A percentile compares a stretch with the other conserved stretches of the same genome.
Evolutionary conservation across 2,113 vertebrate species (phyloP).

Genomic region (Salvator merianae): DNA sequence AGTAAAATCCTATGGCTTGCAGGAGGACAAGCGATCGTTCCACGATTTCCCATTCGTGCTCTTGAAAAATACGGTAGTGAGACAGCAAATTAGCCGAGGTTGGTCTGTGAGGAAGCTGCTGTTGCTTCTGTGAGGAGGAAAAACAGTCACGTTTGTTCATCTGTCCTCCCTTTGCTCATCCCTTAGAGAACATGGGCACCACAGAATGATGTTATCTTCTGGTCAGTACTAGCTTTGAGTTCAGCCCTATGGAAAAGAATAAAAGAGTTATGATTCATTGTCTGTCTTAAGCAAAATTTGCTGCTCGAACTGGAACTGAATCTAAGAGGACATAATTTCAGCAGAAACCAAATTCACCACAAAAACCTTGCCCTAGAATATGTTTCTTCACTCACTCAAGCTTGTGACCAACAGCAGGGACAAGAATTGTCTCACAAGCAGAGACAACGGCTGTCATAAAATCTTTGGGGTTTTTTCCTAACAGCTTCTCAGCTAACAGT

Average conservation of each 20-base stretch:
- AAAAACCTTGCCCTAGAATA: slow-evolving; percentile 55
- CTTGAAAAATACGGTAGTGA: slow-evolving; percentile 68
- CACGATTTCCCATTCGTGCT: slow-evolving; percentile 67
- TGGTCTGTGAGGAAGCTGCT: slow-evolving; percentile 33
- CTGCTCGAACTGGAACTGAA: too few species aligned
- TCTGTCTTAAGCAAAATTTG: too few species aligned
- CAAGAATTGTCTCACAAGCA: neutral
- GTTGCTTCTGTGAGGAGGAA: slow-evolving; percentile 48
- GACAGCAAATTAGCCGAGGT: slow-evolving; percentile 19
- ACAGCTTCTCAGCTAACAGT: neutral
- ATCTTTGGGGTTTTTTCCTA: neutral
- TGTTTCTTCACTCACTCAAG: slow-evolving; percentile 62
- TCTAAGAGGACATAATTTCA: slow-evolving; percentile 31
- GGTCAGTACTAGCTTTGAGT: slow-evolving; percentile 42
- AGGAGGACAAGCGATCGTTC: slow-evolving; percentile 69
- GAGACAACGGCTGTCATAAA: neutral
- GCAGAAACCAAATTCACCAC: slow-evolving; percentile 50
- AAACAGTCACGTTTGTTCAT: slow-evolving; percentile 50
- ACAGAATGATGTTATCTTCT: slow-evolving; percentile 55
- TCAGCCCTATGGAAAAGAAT: slow-evolving; percentile 49
- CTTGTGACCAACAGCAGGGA: slow-evolving; percentile 35
- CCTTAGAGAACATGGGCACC: slow-evolving; percentile 70
- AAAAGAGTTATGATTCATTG: neutral
- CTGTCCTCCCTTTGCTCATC: slow-evolving; percentile 71
- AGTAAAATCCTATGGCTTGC: slow-evolving; percentile 74